A percentile compares a stretch with the other conserved stretches of the same genome.
Conservation (phyloP, 2,113 vertebrate genomes). For the Neopipo cinnamomea region DNA sequence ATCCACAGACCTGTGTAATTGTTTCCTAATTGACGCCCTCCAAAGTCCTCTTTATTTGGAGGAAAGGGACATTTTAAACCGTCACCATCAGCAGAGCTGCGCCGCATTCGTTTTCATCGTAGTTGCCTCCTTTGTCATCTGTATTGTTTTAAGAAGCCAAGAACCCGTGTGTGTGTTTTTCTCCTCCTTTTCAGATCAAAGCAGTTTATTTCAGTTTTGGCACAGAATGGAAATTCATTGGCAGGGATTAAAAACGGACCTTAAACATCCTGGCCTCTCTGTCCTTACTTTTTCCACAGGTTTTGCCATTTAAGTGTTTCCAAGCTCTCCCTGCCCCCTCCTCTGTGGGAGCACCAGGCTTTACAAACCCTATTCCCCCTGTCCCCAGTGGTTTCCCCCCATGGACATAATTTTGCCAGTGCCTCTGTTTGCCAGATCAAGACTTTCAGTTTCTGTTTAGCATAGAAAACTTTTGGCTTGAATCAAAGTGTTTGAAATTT, state of each 20-base stretch:
- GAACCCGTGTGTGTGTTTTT: conserved; percentile 10
- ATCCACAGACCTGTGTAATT: not conserved
- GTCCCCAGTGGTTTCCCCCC: not conserved
- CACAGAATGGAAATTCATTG: conserved; percentile 37
- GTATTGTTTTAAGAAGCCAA: conserved; percentile 26
- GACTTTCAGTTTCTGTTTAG: conserved; percentile 62
- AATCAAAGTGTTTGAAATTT: not conserved
- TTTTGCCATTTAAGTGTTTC: conserved; percentile 10
- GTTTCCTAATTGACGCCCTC: not conserved
- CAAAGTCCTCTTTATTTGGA: not conserved
- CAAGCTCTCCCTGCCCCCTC: not conserved
- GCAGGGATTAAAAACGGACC: conserved; percentile 49
- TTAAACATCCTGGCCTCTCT: conserved; percentile 54
- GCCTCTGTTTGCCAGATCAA: conserved; percentile 15
- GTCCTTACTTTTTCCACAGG: conserved; percentile 29
- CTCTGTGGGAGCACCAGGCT: not conserved
- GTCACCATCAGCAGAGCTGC: not conserved
- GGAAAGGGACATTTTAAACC: not conserved
- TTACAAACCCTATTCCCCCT: not conserved
- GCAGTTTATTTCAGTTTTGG: conserved; percentile 60
- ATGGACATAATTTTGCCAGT: not conserved
- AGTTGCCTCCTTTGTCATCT: conserved; percentile 46
- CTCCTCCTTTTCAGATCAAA: conserved; percentile 52
- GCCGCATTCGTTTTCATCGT: not conserved
- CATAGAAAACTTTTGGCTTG: conserved; percentile 3